phyloP scores from a whole-genome alignment of 2,797 vertebrate genomes.

The Nyctibius grandis region DNA sequence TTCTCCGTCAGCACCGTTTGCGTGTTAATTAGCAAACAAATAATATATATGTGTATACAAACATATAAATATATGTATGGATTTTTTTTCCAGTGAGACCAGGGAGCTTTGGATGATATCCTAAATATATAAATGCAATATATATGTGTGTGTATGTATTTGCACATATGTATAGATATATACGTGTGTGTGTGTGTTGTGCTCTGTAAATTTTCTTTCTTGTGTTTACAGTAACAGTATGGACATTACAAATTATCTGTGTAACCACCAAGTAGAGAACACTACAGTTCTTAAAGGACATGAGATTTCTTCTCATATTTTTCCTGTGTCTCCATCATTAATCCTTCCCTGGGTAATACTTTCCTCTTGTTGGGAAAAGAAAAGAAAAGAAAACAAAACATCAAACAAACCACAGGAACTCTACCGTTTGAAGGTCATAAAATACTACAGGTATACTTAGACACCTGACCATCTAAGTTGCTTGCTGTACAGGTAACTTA shows the following conservation, averaged over 20 bases:
- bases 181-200: background rate
- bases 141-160: background rate
- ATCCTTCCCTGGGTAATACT: background rate
- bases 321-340: background rate
- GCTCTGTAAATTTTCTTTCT: background rate
- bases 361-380: background rate
- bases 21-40: background rate
- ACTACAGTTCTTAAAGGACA: background rate
- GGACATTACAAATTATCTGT: background rate
- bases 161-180: background rate
- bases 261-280: background rate
- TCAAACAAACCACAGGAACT: background rate
- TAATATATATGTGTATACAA: background rate
- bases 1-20: background rate
- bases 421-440: background rate
- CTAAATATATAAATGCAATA: background rate
- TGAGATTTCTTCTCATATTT: background rate
- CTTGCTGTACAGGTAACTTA: background rate
- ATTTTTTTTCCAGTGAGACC: background rate
- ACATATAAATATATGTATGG: background rate
- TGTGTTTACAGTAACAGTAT: background rate
- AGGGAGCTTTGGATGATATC: background rate
- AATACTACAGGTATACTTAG: background rate
- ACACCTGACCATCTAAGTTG: background rate
- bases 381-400: background rate